Conservation (phyloP, 2,888 invertebrate species). For the Macrosoma leucophasiata region DNA sequence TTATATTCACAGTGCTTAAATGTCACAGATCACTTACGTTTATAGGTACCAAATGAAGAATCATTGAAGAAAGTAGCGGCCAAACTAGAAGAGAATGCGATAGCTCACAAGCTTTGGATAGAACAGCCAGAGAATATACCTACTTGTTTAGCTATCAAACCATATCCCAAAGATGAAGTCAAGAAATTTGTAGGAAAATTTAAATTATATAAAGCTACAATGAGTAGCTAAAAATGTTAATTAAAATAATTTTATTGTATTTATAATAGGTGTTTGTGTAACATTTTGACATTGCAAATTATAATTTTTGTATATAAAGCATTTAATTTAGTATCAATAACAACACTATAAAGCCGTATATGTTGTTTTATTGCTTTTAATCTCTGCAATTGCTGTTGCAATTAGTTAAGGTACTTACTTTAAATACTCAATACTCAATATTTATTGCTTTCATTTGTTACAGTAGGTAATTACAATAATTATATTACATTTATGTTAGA, state of each 20-base stretch:
- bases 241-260: background rate
- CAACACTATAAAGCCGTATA: too few relatives aligned
- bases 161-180: constrained; percentile 89
- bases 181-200: constrained; percentile 91
- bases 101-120: constrained; percentile 95
- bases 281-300: too few relatives aligned
- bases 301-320: too few relatives aligned
- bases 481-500: too few relatives aligned
- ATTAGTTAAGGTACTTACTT: too few relatives aligned
- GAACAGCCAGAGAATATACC: constrained; percentile 98
- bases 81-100: constrained; percentile 81
- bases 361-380: too few relatives aligned
- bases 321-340: too few relatives aligned
- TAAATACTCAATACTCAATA: too few relatives aligned
- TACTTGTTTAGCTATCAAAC: constrained; percentile 95
- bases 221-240: constrained; percentile 20
- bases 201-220: constrained; percentile 82
- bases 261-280: too few relatives aligned
- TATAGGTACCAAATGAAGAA: constrained; percentile 85
- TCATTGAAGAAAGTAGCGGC: constrained; percentile 80
- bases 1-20: background rate
- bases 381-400: too few relatives aligned
- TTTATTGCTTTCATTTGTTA: too few relatives aligned
- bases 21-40: constrained; percentile 14
- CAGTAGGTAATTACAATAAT: too few relatives aligned